phyloP scores from a whole-genome alignment of 2,888 invertebrate genomes.

The Ariolimax columbianus region DNA sequence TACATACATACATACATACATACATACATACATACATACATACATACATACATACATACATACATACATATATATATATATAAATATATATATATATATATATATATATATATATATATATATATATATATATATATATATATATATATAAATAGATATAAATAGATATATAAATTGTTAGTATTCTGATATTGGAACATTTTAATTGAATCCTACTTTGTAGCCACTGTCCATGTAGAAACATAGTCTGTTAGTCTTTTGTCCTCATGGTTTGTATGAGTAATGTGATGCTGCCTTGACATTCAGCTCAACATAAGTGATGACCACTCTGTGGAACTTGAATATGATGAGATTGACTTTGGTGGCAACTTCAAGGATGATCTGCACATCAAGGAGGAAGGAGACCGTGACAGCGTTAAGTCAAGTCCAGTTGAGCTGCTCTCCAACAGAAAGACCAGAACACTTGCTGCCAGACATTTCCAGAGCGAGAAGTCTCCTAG shows the following conservation, averaged over 20 bases:
- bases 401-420: conserved; percentile 13
- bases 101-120: no score
- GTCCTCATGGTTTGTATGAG: background rate
- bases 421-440: conserved; percentile 10
- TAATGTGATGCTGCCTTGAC: background rate
- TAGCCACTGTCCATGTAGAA: background rate
- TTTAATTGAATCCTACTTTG: no score
- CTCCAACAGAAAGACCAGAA: background rate
- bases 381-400: conserved; percentile 29
- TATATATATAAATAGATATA: no score
- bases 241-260: background rate
- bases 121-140: no score
- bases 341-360: conserved; percentile 21
- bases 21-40: no score
- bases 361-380: background rate
- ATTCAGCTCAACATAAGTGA: conserved; percentile 4
- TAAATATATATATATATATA: no score
- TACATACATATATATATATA: no score
- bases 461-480: conserved; percentile 30
- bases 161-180: no score
- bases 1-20: no score
- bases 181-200: no score
- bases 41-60: no score
- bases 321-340: background rate
- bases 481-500: conserved; percentile 35